Percentiles rank a stretch among this genome's conserved stretches.
Evolutionary conservation across 2,888 invertebrate genomes (phyloP).

Genomic region (Ormyrus nitidulus): DNA sequence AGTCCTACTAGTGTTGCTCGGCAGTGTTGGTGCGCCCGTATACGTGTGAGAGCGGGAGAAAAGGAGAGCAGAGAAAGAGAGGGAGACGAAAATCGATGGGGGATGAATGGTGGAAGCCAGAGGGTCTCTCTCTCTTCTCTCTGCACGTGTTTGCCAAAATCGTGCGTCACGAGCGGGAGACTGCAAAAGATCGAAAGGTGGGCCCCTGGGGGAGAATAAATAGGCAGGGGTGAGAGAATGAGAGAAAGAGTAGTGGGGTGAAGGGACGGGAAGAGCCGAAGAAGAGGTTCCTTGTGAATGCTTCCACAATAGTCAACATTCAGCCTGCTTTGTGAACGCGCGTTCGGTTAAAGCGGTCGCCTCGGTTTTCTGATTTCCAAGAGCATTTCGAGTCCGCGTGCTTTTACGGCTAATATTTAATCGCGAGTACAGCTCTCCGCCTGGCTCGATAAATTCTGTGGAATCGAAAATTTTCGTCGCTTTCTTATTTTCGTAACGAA

Average conservation of each 20-base stretch:
- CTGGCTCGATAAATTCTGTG: too few relatives aligned
- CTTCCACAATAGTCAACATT: conserved; percentile 64
- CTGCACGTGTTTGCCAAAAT: conserved; percentile 49
- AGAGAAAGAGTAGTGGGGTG: not conserved
- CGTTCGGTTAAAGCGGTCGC: not conserved
- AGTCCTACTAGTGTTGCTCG: conserved; percentile 10
- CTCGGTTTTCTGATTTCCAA: too few relatives aligned
- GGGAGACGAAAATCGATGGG: conserved; percentile 51
- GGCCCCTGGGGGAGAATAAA: conserved; percentile 16
- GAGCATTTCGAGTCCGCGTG: too few relatives aligned
- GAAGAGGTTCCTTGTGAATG: conserved; percentile 56
- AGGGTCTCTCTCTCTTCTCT: conserved; percentile 38
- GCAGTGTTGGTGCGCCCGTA: not conserved
- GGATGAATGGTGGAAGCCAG: conserved; percentile 47
- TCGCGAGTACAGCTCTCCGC: too few relatives aligned
- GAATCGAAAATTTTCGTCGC: too few relatives aligned
- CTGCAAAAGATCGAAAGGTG: conserved; percentile 39
- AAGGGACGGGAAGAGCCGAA: conserved; percentile 51
- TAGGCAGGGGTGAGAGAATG: not conserved
- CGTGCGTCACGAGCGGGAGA: conserved; percentile 33
- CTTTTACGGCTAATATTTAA: too few relatives aligned
- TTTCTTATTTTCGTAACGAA: too few relatives aligned
- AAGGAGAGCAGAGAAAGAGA: conserved; percentile 37
- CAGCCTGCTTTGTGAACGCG: conserved; percentile 59
- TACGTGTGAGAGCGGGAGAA: conserved; percentile 33